Percentiles rank a stretch among this genome's conserved stretches.
These are phyloP conservation scores for Zonitis immaculata DNA, from an alignment of 2,888 invertebrate genomes.

Conservation along the genomic window DNA sequence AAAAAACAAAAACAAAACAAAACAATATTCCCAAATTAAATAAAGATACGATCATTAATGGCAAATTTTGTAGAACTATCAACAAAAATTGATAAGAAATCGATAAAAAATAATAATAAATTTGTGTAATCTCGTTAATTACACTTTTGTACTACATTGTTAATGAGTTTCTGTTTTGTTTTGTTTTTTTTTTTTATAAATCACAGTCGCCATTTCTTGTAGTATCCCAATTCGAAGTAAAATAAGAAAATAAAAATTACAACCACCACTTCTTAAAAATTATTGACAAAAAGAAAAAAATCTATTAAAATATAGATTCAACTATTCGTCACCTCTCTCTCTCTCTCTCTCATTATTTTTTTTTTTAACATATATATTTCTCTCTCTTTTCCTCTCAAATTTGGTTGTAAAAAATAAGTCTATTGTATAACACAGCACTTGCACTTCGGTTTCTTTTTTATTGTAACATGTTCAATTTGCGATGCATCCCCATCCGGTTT, in stretches of 20 bases:
- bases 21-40: too few relatives aligned
- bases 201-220: conserved; percentile 4
- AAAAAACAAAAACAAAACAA: too few relatives aligned
- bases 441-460: conserved; percentile 94
- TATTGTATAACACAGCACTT: conserved; percentile 93
- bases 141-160: conserved; percentile 10
- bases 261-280: not conserved
- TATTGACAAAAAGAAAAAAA: conserved; percentile 5
- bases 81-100: too few relatives aligned
- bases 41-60: too few relatives aligned
- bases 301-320: conserved; percentile 10
- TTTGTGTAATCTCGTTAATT: not conserved
- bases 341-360: not conserved
- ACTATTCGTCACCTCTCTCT: conserved; percentile 13
- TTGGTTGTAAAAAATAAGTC: too few relatives aligned
- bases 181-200: too few relatives aligned
- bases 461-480: conserved; percentile 86
- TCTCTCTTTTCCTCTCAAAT: not conserved
- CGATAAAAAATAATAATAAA: too few relatives aligned
- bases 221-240: not conserved
- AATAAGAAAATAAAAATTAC: not conserved
- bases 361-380: not conserved
- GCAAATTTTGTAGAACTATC: too few relatives aligned
- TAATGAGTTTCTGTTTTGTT: too few relatives aligned
- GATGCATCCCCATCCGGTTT: conserved; percentile 62